Evolutionary conservation across 2,113 vertebrate species (phyloP).

Genomic region (Campylomormyrus tamandua): DNA sequence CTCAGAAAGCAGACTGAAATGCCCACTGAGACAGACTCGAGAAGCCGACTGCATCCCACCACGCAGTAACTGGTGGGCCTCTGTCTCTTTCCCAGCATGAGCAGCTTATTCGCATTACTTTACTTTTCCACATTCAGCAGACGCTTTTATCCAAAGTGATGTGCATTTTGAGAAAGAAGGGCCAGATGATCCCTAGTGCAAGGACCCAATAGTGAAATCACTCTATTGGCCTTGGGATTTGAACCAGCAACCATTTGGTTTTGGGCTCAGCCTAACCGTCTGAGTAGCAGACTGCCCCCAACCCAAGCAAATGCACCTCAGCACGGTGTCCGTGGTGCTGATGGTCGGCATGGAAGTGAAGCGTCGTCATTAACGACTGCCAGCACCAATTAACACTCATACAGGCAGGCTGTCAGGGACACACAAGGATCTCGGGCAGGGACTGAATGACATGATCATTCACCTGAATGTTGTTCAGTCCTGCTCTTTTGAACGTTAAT

Average conservation of each 20-base stretch:
- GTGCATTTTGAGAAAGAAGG: background rate
- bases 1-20: background rate
- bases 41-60: too few species aligned
- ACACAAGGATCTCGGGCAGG: background rate
- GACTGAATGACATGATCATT: too few species aligned
- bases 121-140: background rate
- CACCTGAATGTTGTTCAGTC: background rate
- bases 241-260: too few species aligned
- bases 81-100: too few species aligned
- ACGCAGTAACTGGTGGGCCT: too few species aligned
- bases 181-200: background rate
- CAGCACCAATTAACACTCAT: background rate
- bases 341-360: background rate
- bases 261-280: too few species aligned
- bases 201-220: background rate
- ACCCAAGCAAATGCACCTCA: too few species aligned
- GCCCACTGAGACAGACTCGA: background rate
- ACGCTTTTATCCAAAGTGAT: background rate
- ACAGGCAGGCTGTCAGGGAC: background rate
- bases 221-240: too few species aligned
- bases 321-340: too few species aligned
- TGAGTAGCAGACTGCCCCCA: too few species aligned
- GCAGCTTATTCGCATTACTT: background rate
- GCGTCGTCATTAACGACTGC: background rate
- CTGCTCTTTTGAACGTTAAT: background rate